Evolutionary conservation across 2,113 vertebrate genomes (phyloP), one percentile per base, ranked within the genome.

Genomic region (Ictidomys tridecemlineatus): DNA sequence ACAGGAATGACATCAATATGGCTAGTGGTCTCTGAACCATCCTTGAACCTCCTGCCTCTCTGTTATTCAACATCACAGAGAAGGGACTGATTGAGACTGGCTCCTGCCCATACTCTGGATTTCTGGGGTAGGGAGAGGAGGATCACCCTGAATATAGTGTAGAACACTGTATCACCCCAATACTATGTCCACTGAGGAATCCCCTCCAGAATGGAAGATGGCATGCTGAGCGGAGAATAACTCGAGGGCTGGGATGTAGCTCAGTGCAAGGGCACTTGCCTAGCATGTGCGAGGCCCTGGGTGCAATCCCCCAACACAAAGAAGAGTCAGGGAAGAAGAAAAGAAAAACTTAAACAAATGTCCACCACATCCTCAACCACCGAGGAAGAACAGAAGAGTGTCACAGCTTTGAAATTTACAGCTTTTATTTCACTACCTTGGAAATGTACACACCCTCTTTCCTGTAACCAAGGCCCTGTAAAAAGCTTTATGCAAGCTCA

Each of bases 401-500:
- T 73, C 18, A 30, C 77, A 42, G 45, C 74, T 90, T 58, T 48
- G n/a, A 70, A 56, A 63, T 37, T 30, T 70, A 26, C 20, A 56
- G 53, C 30, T 95, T 90, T 73, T 80, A 72, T 74, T 73, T 1
- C 94, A 20, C 48, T 79, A 30, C 82, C 37, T 93, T 91, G 69
- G n/a, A 91, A 94, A 91, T 4, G 45, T 6, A 45, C 37, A 63
- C 30, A 16, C n/a, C 63, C 85, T 73, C 65, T 83, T 85, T 95
- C 77, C 73, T 42, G 11, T 86, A 89, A 89, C 58, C 24, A 6
- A 76, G 28, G 17, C 10, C 58, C 82, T 76, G 30, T 56, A 20
- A 91, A 45, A 96, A 96, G 61, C 73, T 56, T 56, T 89, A 39
- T 8, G 10, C 37, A 85, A 58, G 22, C 58, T 91, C 78, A 39